Evolutionary conservation across 1,140 invertebrate genomes (phyloP).

Genomic region (Eumaeus atala): DNA sequence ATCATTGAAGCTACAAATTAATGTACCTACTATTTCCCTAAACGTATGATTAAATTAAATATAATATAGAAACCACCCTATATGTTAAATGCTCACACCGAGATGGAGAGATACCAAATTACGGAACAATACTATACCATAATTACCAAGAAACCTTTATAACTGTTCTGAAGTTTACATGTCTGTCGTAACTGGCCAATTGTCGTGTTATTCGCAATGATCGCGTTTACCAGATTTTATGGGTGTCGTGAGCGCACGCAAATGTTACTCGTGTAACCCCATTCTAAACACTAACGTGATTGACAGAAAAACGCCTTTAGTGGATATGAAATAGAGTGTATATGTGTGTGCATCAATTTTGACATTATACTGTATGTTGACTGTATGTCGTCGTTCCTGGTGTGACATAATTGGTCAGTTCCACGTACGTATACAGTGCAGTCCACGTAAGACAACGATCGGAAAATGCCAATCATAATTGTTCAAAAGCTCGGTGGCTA

Average conservation of each 20-base stretch:
- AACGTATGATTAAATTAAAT: no score
- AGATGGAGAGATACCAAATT: conserved; percentile 7
- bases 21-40: no score
- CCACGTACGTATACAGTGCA: no score
- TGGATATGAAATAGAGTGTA: neutral
- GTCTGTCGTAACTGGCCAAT: conserved; percentile 29
- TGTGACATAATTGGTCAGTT: no score
- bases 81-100: neutral
- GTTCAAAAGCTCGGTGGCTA: no score
- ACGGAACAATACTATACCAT: conserved; percentile 5
- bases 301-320: neutral
- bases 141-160: conserved; percentile 13
- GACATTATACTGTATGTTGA: neutral
- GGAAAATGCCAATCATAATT: no score
- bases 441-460: no score
- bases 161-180: conserved; percentile 18
- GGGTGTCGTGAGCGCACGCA: conserved; percentile 39
- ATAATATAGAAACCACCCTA: no score
- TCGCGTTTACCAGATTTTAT: conserved; percentile 36
- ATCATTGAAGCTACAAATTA: no score
- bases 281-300: neutral
- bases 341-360: neutral
- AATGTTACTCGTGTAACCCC: conserved; percentile 20
- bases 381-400: neutral
- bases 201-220: conserved; percentile 34